Conservation (phyloP, 2,888 invertebrate species). For the Ommatoiulus sabulosus region DNA sequence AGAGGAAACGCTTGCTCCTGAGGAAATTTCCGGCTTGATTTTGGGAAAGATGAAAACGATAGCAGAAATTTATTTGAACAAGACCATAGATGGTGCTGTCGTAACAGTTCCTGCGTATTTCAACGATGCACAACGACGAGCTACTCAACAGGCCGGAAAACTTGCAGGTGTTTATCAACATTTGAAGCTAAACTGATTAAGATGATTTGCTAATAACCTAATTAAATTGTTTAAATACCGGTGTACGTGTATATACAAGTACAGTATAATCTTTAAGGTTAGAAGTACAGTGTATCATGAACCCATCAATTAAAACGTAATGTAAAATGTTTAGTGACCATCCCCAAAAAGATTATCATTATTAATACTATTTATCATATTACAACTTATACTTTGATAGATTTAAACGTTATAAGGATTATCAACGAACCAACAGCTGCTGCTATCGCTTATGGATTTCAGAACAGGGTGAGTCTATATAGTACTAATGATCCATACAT, state of each 20-base stretch:
- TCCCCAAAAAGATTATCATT: too few species aligned
- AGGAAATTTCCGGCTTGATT: slow-evolving; percentile 75
- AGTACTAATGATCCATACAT: too few species aligned
- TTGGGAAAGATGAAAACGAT: slow-evolving; percentile 87
- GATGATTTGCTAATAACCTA: too few species aligned
- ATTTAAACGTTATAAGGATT: slow-evolving; percentile 69
- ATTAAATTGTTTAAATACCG: too few species aligned
- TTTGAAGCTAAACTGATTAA: slow-evolving; percentile 70
- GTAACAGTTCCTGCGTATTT: background rate
- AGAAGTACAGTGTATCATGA: too few species aligned
- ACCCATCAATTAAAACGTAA: too few species aligned
- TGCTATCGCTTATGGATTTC: slow-evolving; percentile 83
- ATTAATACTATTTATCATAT: too few species aligned
- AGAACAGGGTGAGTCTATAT: slow-evolving; percentile 64
- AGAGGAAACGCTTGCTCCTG: slow-evolving; percentile 72
- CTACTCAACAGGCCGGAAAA: background rate
- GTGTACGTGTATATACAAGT: too few species aligned
- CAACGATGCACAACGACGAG: slow-evolving; percentile 74
- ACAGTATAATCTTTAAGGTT: too few species aligned
- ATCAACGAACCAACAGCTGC: slow-evolving; percentile 74
- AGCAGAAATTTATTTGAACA: background rate
- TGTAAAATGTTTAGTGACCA: too few species aligned
- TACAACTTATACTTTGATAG: slow-evolving; percentile 68
- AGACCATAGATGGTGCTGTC: background rate
- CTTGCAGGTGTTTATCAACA: background rate